These are phyloP conservation scores for Myathropa florea DNA, from an alignment of 2,888 invertebrate species.

Conservation along the genomic window DNA sequence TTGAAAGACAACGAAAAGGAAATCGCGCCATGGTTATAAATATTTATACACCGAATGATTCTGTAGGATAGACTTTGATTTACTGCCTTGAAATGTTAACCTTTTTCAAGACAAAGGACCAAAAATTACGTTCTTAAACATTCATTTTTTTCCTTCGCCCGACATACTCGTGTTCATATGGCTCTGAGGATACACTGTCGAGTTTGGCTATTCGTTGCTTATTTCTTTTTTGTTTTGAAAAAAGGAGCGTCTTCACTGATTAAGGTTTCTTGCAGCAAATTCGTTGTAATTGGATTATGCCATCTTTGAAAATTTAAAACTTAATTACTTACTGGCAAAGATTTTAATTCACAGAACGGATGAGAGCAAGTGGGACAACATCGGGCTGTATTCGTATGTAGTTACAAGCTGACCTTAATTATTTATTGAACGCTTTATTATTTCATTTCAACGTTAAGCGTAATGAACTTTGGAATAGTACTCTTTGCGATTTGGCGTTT, in stretches of 20 bases:
- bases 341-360: constrained; percentile 9
- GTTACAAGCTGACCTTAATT: neutral
- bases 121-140: constrained; percentile 15
- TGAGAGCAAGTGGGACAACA: neutral
- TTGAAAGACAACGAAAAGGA: constrained; percentile 55
- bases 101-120: constrained; percentile 15
- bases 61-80: constrained; percentile 44
- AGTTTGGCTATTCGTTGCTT: neutral
- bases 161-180: constrained; percentile 14
- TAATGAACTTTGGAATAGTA: no score
- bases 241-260: neutral
- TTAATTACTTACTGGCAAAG: constrained; percentile 20
- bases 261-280: constrained; percentile 12
- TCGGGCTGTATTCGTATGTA: neutral
- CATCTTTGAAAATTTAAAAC: neutral
- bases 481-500: no score
- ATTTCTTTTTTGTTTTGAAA: neutral
- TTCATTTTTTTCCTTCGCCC: neutral
- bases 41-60: constrained; percentile 43
- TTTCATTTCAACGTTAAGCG: no score
- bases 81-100: constrained; percentile 53
- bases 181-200: neutral
- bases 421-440: neutral
- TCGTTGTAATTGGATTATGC: constrained; percentile 18
- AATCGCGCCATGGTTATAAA: constrained; percentile 55